These are phyloP conservation scores for Microtus pennsylvanicus DNA, from an alignment of 2,113 vertebrate genomes.

Conservation along the genomic window DNA sequence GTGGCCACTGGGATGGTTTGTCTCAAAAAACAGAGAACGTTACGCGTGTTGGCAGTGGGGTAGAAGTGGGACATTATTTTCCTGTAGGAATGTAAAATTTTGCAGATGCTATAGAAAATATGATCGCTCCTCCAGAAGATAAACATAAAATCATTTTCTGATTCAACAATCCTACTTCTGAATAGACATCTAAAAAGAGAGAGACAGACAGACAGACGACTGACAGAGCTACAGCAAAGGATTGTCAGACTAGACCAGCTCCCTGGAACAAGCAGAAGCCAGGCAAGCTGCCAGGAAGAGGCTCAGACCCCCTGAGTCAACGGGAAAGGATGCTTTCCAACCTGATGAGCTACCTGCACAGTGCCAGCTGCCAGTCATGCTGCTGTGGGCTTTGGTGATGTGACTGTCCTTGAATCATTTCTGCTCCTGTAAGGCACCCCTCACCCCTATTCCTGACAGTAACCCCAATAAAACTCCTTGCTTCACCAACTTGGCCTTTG, in stretches of 20 bases:
- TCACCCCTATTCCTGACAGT: neutral
- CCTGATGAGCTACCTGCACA: neutral
- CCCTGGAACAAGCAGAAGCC: neutral
- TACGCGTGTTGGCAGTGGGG: too few relatives aligned
- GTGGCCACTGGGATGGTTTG: too few relatives aligned
- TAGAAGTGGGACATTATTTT: too few relatives aligned
- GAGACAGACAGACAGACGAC: too few relatives aligned
- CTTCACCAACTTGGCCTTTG: neutral
- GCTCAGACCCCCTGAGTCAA: neutral
- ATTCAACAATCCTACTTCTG: too few relatives aligned
- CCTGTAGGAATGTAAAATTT: too few relatives aligned
- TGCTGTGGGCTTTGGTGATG: neutral
- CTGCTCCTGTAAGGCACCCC: neutral
- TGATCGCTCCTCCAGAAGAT: too few relatives aligned
- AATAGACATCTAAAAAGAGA: neutral
- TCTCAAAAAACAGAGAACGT: too few relatives aligned
- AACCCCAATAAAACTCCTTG: neutral
- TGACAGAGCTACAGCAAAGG: neutral
- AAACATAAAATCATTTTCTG: too few relatives aligned
- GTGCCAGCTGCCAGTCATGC: too few relatives aligned
- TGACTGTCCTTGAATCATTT: neutral
- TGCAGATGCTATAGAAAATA: too few relatives aligned
- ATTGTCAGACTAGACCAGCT: neutral
- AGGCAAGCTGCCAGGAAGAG: neutral
- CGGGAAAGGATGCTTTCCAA: neutral